Base-by-base conservation (phyloP, 2,797 vertebrate genomes). In the Decapterus maruadsi region DNA sequence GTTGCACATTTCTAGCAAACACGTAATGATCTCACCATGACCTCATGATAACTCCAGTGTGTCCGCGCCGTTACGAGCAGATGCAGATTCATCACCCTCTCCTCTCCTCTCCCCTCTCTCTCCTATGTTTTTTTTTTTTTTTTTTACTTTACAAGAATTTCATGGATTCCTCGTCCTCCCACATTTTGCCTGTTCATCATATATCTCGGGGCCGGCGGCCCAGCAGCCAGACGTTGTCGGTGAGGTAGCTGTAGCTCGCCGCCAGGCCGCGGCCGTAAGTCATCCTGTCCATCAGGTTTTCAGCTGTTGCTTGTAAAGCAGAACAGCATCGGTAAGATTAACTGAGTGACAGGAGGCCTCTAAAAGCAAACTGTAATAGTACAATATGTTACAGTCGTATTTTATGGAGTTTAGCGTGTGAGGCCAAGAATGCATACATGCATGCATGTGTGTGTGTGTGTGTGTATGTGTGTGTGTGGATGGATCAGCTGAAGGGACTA, bases 271-370 rank as follows among this genome's bases (percentile, higher is more conserved):
- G 45, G 77, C 81, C 76, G 2, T 93, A 92, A 91, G 87, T 93
- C 91, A 85, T 82, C 82, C 87, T 60, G 90, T 90, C 92, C 48
- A 84, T 91, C 89, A 89, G 86, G 79, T 85, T 87, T 84, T 90
- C 90, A 89, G 88, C 87, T 87, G 87, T 83, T 85, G 67, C 86
- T 88, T 85, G 87, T 92, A 86, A 93, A 92, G 80, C 88, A 80
- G 77, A 85, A 77, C 87, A 76, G 81, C 87, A 82, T 87, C 89
- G 82, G 83, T 79, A 61, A 92, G 88, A 90, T 89, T 79, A 90
- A 85, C 80, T 63, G 88, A 88, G 83, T 87, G 92, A 91, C 88
- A 83, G 78, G 79, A 85, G 87, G 82, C 89, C 84, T 90, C 84
- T 88, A 77, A 91, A 89, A 91, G 87, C 83, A 89, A 90, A 91